These are phyloP conservation scores for Sepioteuthis lessoniana DNA, from an alignment of 2,888 invertebrate genomes.

Conservation along the genomic window DNA sequence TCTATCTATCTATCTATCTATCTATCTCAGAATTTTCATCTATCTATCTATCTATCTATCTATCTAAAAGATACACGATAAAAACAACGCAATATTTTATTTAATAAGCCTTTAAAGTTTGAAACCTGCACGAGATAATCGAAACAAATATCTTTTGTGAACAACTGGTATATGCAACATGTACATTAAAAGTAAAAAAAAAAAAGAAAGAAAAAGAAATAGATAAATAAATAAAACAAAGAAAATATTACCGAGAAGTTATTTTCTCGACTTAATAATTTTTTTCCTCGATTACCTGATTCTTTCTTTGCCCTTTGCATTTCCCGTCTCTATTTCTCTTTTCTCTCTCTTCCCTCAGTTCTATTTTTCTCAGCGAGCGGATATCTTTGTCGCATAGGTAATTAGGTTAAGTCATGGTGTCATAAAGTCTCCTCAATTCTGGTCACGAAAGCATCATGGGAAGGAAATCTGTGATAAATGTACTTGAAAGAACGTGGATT, in stretches of 20 bases:
- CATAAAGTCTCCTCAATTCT: neutral
- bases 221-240: too few species aligned
- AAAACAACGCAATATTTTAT: too few species aligned
- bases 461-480: neutral
- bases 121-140: too few species aligned
- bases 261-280: neutral
- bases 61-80: too few species aligned
- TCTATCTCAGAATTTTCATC: too few species aligned
- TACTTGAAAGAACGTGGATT: neutral
- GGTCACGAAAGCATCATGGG: neutral
- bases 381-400: neutral
- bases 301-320: neutral
- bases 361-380: neutral
- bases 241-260: neutral
- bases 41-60: too few species aligned
- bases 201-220: too few species aligned
- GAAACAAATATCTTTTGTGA: too few species aligned
- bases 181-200: too few species aligned
- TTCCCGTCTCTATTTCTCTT: neutral
- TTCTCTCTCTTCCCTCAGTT: neutral
- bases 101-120: too few species aligned
- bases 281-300: neutral
- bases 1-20: too few species aligned
- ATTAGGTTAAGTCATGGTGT: neutral
- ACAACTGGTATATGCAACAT: too few species aligned